These are phyloP conservation scores for Drosophila subquinaria DNA, from an alignment of 2,888 invertebrate genomes.

Conservation along the genomic window DNA sequence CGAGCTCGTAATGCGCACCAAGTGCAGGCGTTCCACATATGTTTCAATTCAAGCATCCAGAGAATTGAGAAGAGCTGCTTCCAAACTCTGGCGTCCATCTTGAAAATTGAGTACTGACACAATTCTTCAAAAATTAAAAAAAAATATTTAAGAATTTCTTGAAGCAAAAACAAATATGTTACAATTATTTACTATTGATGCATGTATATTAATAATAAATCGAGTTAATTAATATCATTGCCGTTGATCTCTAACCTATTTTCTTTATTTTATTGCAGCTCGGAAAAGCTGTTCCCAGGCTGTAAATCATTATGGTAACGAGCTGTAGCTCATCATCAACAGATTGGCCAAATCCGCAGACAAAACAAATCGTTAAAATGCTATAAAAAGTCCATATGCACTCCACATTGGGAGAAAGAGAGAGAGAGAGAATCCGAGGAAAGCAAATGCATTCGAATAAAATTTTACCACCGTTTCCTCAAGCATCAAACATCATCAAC, in stretches of 20 bases:
- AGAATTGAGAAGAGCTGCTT: conserved; percentile 9
- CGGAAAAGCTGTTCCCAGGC: conserved; percentile 28
- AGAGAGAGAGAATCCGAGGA: conserved; percentile 7
- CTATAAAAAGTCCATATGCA: conserved; percentile 77
- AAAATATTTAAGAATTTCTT: not conserved
- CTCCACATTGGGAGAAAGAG: conserved; percentile 16
- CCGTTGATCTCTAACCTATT: conserved; percentile 27
- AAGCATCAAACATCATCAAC: conserved; percentile 59
- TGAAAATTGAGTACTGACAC: conserved; percentile 56
- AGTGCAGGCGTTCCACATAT: conserved; percentile 68
- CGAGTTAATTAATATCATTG: conserved; percentile 8
- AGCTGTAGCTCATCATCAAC: conserved; percentile 53
- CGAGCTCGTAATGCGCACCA: conserved; percentile 34
- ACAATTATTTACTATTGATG: conserved; percentile 8
- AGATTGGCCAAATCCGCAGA: conserved; percentile 68
- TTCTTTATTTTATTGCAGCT: conserved; percentile 40
- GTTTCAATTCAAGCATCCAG: conserved; percentile 67
- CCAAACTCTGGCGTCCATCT: conserved; percentile 60
- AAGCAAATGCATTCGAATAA: conserved; percentile 74
- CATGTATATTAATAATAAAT: conserved; percentile 6
- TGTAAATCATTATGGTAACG: conserved; percentile 53
- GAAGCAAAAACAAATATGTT: not conserved
- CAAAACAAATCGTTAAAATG: conserved; percentile 85
- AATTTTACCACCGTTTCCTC: conserved; percentile 80
- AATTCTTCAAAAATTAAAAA: not conserved